Conservation (phyloP, 2,888 invertebrate genomes). For the Chloromyia formosa region DNA sequence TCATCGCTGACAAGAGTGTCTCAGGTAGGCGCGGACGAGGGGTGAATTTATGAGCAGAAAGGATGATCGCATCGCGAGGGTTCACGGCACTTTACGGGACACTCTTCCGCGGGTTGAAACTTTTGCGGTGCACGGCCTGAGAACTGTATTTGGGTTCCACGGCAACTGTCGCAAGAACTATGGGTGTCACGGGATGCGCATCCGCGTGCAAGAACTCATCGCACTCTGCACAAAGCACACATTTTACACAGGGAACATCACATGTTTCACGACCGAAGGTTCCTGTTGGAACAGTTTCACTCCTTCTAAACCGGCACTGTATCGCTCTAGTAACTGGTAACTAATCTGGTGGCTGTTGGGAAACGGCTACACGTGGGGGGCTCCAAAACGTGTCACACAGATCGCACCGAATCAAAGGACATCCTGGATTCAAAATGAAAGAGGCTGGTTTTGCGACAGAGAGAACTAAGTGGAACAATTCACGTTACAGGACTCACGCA, state of each 20-base stretch:
- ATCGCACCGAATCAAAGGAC: no score
- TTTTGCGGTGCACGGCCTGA: not conserved
- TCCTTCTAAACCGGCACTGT: no score
- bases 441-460: no score
- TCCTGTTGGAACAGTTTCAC: not conserved
- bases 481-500: no score
- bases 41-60: not conserved
- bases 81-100: not conserved
- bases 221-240: conserved; percentile 39
- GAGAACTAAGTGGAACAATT: no score
- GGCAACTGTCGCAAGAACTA: conserved; percentile 25
- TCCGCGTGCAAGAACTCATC: conserved; percentile 42
- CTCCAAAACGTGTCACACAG: no score
- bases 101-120: not conserved
- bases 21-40: conserved; percentile 29
- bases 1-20: conserved; percentile 15
- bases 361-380: no score
- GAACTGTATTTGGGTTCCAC: conserved; percentile 18
- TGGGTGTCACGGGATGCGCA: conserved; percentile 44
- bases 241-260: conserved; percentile 31
- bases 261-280: conserved; percentile 39
- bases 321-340: no score
- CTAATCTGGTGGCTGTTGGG: no score
- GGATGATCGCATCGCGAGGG: conserved; percentile 4
- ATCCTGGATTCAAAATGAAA: no score